A percentile compares a stretch with the other conserved stretches of the same genome.
Evolutionary conservation across 92 coral and sea anemone genomes (phyloP).

Genomic region (Porites rus): DNA sequence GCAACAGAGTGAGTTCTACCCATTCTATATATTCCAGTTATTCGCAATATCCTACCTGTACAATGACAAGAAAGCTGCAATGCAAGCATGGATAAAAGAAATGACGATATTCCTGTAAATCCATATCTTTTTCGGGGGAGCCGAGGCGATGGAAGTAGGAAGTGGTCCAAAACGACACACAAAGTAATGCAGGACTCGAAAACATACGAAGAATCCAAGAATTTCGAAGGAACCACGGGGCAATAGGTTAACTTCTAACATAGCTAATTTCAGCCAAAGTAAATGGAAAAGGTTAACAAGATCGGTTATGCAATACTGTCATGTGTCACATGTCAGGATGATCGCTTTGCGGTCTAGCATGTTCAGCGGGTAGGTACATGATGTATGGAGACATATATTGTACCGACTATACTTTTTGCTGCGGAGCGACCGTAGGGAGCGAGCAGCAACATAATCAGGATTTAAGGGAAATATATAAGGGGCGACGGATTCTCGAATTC

Average conservation of each 20-base stretch:
- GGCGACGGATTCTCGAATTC: too few species aligned
- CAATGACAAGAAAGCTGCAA: slow-evolving; percentile 74
- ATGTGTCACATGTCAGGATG: too few species aligned
- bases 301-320: too few species aligned
- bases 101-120: slow-evolving; percentile 75
- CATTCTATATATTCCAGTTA: too few species aligned
- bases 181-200: slow-evolving; percentile 28
- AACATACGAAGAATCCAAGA: slow-evolving; percentile 37
- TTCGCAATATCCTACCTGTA: slow-evolving; percentile 44
- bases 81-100: slow-evolving; percentile 73
- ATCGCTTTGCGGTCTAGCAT: too few species aligned
- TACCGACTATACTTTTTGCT: too few species aligned
- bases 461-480: too few species aligned
- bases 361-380: too few species aligned
- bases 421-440: too few species aligned
- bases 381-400: too few species aligned
- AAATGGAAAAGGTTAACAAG: background rate
- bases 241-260: background rate
- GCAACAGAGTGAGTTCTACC: too few species aligned
- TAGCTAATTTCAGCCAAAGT: background rate
- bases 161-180: slow-evolving; percentile 10
- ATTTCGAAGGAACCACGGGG: slow-evolving; percentile 39
- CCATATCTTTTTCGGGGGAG: slow-evolving; percentile 75
- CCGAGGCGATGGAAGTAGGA: slow-evolving; percentile 42
- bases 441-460: too few species aligned